Conservation (phyloP, 2,797 vertebrate species). For the Sebastes diaconus region DNA sequence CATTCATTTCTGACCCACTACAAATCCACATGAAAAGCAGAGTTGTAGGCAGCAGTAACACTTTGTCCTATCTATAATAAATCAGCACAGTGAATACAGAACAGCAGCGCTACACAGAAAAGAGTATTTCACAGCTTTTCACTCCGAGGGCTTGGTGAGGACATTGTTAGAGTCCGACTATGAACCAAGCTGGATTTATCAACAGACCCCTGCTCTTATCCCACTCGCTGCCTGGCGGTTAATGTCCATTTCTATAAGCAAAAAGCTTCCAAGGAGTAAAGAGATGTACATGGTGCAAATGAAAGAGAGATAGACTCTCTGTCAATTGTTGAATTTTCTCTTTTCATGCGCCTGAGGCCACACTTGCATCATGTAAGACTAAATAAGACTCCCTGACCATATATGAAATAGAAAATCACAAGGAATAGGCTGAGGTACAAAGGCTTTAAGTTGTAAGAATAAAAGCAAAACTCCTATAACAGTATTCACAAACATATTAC, state of each 20-base stretch:
- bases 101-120: slow-evolving; percentile 19
- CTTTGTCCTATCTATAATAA: slow-evolving; percentile 39
- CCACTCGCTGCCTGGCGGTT: slow-evolving; percentile 39
- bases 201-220: slow-evolving; percentile 42
- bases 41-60: slow-evolving; percentile 11
- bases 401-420: slow-evolving; percentile 12
- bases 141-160: slow-evolving; percentile 15
- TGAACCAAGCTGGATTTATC: slow-evolving; percentile 41
- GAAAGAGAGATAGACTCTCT: slow-evolving; percentile 25
- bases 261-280: slow-evolving; percentile 32
- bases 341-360: slow-evolving; percentile 30
- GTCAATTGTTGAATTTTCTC: slow-evolving; percentile 26
- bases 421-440: not conserved
- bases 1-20: slow-evolving; percentile 19
- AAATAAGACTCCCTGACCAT: slow-evolving; percentile 44
- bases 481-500: not conserved
- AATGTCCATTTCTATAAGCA: slow-evolving; percentile 42
- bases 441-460: slow-evolving; percentile 27
- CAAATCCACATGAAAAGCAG: slow-evolving; percentile 27
- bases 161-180: slow-evolving; percentile 41
- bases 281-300: slow-evolving; percentile 45
- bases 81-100: slow-evolving; percentile 42
- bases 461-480: slow-evolving; percentile 17
- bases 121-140: slow-evolving; percentile 14
- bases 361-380: slow-evolving; percentile 28